A percentile compares a stretch with the other conserved stretches of the same genome.
Evolutionary conservation across 2,888 invertebrate species (phyloP).

Genomic region (Hofmannophila pseudospretella): DNA sequence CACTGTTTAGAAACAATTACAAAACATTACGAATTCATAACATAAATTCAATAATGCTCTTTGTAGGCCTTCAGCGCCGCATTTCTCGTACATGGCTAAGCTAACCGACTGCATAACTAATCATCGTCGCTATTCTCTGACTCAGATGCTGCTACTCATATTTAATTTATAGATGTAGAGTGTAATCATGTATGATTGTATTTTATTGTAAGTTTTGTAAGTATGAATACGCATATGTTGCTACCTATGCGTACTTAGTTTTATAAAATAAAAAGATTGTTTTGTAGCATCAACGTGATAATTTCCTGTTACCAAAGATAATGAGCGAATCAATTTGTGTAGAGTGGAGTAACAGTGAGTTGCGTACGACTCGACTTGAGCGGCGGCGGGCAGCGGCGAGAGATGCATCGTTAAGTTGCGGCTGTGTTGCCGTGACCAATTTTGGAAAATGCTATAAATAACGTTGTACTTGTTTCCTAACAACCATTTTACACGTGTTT

Average conservation of each 20-base stretch:
- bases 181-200: too few relatives aligned
- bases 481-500: too few relatives aligned
- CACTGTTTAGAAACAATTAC: slow-evolving; percentile 69
- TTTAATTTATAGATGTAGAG: too few relatives aligned
- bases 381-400: slow-evolving; percentile 46
- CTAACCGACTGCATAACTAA: slow-evolving; percentile 9
- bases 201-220: too few relatives aligned
- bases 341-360: slow-evolving; percentile 37
- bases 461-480: too few relatives aligned
- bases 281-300: slow-evolving; percentile 42
- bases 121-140: not conserved
- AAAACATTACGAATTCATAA: slow-evolving; percentile 68
- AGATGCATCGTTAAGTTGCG: slow-evolving; percentile 67
- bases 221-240: not conserved
- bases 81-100: slow-evolving; percentile 24
- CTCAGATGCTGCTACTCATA: too few relatives aligned
- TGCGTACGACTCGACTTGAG: slow-evolving; percentile 34
- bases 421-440: too few relatives aligned
- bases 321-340: slow-evolving; percentile 61
- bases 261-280: slow-evolving; percentile 23
- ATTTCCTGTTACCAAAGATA: slow-evolving; percentile 62
- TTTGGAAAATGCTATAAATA: too few relatives aligned
- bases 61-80: slow-evolving; percentile 46
- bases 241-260: slow-evolving; percentile 1
- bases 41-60: slow-evolving; percentile 59